Evolutionary conservation across 1,140 invertebrate genomes (phyloP), one percentile per base, ranked within the genome.

Genomic region (Zaprionus ghesquierei): DNA sequence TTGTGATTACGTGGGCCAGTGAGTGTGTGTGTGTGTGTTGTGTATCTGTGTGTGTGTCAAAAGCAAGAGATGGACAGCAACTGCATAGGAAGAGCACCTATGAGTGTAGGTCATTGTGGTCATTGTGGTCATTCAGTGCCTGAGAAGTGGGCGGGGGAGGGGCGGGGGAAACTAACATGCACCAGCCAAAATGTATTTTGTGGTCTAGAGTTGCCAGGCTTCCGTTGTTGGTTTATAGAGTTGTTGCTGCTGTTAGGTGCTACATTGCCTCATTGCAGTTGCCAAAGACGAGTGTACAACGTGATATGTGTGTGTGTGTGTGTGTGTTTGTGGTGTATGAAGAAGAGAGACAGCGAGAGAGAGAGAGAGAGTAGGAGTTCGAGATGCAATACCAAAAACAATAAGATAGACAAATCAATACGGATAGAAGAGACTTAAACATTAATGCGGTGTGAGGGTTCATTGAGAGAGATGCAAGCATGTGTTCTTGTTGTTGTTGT

Each of bases 401-500:
- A 85, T 69, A 82, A 71, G 44, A 76, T 54, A 75, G 54, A 61
- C 27, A 81, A 78, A 65, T 77, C 54, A 77, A 54, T 58, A 55
- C 12, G 61, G 20, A 74, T 18, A 77, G 3, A n/a, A 9, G 4
- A 20, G 65, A 70, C 60, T 72, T 51, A 70, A 62, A 74, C 31
- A 56, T 54, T 55, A 77, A 77, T 69, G 70, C 61, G 62, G 68
- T 85, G 77, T 85, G 61, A 77, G 61, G 51, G 22, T 69, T 74
- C 25, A 49, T 63, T 79, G 69, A 86, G 78, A 86, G 69, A 86
- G 78, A 86, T 86, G 81, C 81, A 89, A 89, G 84, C 84, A 80
- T 63, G 77, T 89, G 84, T 79, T 71, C 49, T 75, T 62, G 31
- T 76, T 76, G 41, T 62, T 70, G 69, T 85, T 66, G 50, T 79